These are phyloP conservation scores for Drosophila kohkoa DNA, from an alignment of 1,140 invertebrate genomes.

Conservation along the genomic window DNA sequence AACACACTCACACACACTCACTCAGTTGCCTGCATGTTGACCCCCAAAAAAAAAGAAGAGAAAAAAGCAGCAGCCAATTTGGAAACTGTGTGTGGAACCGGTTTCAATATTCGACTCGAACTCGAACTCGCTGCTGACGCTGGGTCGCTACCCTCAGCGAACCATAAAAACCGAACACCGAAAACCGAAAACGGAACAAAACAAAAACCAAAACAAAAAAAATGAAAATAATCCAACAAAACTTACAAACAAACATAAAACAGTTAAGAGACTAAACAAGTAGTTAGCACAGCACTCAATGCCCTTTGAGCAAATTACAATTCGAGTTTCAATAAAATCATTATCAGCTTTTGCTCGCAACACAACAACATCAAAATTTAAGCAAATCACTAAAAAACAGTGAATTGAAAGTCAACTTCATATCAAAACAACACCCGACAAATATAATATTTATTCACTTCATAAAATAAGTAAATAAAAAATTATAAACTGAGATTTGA, in stretches of 20 bases:
- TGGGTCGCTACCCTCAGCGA: constrained; percentile 45
- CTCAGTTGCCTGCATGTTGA: constrained; percentile 45
- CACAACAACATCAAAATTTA: neutral
- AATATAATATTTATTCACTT: too few relatives aligned
- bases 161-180: neutral
- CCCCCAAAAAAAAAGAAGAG: constrained; percentile 70
- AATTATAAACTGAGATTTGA: too few relatives aligned
- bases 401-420: neutral
- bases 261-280: constrained; percentile 30
- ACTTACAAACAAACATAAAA: constrained; percentile 7
- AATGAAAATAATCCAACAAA: neutral
- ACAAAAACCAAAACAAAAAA: constrained; percentile 4
- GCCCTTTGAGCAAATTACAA: constrained; percentile 22
- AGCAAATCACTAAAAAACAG: neutral
- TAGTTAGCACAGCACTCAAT: constrained; percentile 7
- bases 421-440: too few relatives aligned
- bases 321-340: neutral
- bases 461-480: too few relatives aligned
- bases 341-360: neutral
- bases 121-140: constrained; percentile 15
- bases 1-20: constrained; percentile 27
- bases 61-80: constrained; percentile 56
- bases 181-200: constrained; percentile 10
- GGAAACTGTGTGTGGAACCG: constrained; percentile 67
- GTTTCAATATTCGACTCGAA: constrained; percentile 46